Evolutionary conservation across 2,797 vertebrate genomes (phyloP).

Genomic region (Lophius americanus): DNA sequence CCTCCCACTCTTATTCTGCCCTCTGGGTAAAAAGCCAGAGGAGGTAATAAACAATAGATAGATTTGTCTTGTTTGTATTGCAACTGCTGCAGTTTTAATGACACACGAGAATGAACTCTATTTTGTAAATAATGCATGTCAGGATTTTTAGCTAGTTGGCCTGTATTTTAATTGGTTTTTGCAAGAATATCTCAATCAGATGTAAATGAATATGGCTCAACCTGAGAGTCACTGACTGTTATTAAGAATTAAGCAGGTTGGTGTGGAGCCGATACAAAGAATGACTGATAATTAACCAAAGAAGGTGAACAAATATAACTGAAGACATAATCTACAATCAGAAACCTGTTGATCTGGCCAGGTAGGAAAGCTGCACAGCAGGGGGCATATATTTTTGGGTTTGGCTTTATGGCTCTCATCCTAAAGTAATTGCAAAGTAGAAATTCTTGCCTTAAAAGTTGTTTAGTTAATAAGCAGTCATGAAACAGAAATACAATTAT

Average conservation of each 20-base stretch:
- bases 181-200: conserved; percentile 70
- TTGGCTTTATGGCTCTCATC: background rate
- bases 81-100: conserved; percentile 66
- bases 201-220: conserved; percentile 72
- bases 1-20: conserved; percentile 75
- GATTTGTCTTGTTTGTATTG: conserved; percentile 78
- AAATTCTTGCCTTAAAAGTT: too few relatives aligned
- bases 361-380: conserved; percentile 9
- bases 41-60: conserved; percentile 82
- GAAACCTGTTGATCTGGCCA: conserved; percentile 58
- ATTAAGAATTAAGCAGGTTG: conserved; percentile 94
- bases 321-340: conserved; percentile 27
- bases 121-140: conserved; percentile 69
- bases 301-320: conserved; percentile 87
- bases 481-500: background rate
- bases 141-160: conserved; percentile 62
- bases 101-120: conserved; percentile 61
- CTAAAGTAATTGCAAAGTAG: background rate
- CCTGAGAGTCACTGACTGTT: conserved; percentile 78
- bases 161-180: conserved; percentile 71
- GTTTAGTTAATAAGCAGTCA: background rate
- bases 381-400: background rate
- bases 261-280: conserved; percentile 85
- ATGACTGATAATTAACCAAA: conserved; percentile 91
- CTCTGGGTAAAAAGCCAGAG: conserved; percentile 77